These are phyloP conservation scores for Apostichopus californicus DNA, from an alignment of 35 echinoderm and acorn worm species.

Conservation along the genomic window DNA sequence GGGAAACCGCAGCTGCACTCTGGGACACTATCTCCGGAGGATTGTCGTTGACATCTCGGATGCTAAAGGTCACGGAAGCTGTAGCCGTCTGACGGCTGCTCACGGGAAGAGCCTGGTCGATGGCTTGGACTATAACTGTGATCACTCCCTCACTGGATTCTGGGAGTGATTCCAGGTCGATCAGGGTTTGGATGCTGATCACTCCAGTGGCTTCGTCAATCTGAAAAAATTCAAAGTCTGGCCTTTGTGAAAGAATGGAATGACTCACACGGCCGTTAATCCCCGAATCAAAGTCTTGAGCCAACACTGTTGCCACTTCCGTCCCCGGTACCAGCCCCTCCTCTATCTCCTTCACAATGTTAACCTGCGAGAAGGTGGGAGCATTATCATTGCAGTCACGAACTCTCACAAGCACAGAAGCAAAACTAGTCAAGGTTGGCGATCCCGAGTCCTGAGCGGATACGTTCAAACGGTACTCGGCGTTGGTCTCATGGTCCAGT, in stretches of 20 bases:
- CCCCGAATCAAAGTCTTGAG: constrained; percentile 90
- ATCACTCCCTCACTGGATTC: constrained; percentile 65
- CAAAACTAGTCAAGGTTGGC: constrained; percentile 48
- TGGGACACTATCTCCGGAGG: constrained; percentile 83
- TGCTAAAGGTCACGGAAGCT: constrained; percentile 75
- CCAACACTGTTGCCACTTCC: constrained; percentile 66
- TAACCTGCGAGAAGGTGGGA: constrained; percentile 75
- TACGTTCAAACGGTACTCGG: constrained; percentile 75
- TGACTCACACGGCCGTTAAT: constrained; percentile 81
- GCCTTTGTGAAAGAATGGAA: constrained; percentile 79
- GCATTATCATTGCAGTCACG: constrained; percentile 94
- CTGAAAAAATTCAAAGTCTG: constrained; percentile 70
- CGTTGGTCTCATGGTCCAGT: constrained; percentile 87
- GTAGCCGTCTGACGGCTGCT: constrained; percentile 77
- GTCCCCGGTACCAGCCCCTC: constrained; percentile 65
- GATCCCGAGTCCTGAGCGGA: constrained; percentile 81
- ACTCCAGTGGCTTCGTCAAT: constrained; percentile 66
- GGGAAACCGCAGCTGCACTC: constrained; percentile 65
- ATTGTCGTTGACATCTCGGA: constrained; percentile 92
- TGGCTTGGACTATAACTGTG: constrained; percentile 72
- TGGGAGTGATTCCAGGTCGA: constrained; percentile 74
- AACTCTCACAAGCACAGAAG: constrained; percentile 60
- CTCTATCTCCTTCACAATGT: constrained; percentile 65
- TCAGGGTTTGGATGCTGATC: constrained; percentile 63
- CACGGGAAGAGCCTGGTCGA: constrained; percentile 83